Evolutionary conservation across 2,888 invertebrate species (phyloP).

Genomic region (Colletes collaris): DNA sequence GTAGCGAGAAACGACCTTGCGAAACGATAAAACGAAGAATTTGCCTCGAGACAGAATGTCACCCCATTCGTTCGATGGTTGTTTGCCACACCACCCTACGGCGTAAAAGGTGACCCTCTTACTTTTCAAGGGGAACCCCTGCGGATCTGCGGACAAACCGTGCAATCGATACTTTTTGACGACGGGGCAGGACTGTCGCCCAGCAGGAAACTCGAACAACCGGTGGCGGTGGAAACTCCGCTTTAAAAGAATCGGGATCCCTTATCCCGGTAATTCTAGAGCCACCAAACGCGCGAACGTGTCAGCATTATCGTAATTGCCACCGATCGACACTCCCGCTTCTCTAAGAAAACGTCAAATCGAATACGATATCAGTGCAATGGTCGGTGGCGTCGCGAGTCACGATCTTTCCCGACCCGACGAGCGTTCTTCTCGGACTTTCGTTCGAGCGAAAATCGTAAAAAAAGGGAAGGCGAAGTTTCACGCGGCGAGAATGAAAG

Average conservation of each 20-base stretch:
- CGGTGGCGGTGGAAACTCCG: not conserved
- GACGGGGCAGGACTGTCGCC: not conserved
- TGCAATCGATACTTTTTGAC: slow-evolving; percentile 48
- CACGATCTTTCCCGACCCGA: slow-evolving; percentile 1
- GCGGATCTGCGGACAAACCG: slow-evolving; percentile 18
- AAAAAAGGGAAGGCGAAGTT: slow-evolving; percentile 1
- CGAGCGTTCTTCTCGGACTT: not conserved
- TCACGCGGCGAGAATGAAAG: slow-evolving; percentile 38
- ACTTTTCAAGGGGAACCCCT: slow-evolving; percentile 22
- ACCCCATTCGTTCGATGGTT: slow-evolving; percentile 31
- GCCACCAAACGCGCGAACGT: too few relatives aligned
- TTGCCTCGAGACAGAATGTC: slow-evolving; percentile 26
- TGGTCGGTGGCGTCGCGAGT: not conserved
- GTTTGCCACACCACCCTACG: slow-evolving; percentile 23
- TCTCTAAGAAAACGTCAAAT: not conserved
- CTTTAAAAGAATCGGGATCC: too few relatives aligned
- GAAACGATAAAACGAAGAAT: slow-evolving; percentile 14
- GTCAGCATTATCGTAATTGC: not conserved
- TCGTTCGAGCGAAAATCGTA: slow-evolving; percentile 1
- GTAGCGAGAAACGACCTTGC: slow-evolving; percentile 9
- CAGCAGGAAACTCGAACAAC: not conserved
- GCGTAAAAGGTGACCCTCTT: slow-evolving; percentile 39
- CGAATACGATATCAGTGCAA: not conserved
- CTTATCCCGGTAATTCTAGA: too few relatives aligned
- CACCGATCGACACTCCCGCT: slow-evolving; percentile 4